Percentiles rank a stretch among this genome's conserved stretches.
phyloP scores from a whole-genome alignment of 2,888 invertebrate genomes.

The Eristalis pertinax region DNA sequence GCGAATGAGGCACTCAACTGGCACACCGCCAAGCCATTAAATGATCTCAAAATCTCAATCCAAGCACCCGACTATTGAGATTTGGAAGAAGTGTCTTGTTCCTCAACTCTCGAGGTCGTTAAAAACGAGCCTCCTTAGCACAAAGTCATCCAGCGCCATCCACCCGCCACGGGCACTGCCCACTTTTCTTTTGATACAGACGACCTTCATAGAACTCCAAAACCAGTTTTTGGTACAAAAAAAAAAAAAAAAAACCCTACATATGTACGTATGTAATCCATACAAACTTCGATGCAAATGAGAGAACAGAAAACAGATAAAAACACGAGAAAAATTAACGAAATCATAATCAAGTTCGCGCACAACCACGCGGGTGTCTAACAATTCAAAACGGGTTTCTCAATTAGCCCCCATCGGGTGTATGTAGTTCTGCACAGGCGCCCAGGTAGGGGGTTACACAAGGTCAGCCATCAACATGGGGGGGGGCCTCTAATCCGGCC shows the following conservation, averaged over 20 bases:
- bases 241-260: background rate
- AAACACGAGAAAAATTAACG: background rate
- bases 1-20: background rate
- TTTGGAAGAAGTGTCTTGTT: background rate
- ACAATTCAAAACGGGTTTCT: conserved; percentile 26
- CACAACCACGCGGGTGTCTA: conserved; percentile 14
- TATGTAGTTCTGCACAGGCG: background rate
- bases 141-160: background rate
- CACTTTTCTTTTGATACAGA: background rate
- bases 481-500: background rate
- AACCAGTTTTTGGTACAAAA: background rate
- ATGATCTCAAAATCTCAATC: background rate
- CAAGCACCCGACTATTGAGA: background rate
- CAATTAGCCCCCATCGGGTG: conserved; percentile 5
- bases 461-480: conserved; percentile 41
- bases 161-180: background rate
- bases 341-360: background rate
- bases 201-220: background rate
- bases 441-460: conserved; percentile 41
- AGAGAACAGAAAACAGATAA: background rate
- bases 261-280: background rate
- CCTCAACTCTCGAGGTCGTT: background rate
- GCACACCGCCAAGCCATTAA: background rate
- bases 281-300: background rate
- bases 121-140: background rate